These are phyloP conservation scores for Dryococelus australis DNA, from an alignment of 2,888 invertebrate genomes.

Conservation along the genomic window DNA sequence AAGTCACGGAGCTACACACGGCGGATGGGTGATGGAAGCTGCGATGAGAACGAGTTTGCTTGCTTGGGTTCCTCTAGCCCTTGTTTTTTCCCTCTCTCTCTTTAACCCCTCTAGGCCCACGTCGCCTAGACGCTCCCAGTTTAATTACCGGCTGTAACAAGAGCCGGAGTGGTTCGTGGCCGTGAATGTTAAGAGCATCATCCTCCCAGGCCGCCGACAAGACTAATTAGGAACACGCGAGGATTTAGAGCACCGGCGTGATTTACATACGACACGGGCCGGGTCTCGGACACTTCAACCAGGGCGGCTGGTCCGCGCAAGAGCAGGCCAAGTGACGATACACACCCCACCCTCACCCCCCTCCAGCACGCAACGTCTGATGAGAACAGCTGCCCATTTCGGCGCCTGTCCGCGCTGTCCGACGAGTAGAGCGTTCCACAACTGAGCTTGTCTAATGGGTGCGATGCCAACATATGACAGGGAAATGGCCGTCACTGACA, in stretches of 20 bases:
- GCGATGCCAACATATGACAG: too few species aligned
- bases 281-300: background rate
- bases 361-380: too few species aligned
- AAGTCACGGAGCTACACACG: slow-evolving; percentile 24
- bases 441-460: too few species aligned
- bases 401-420: too few species aligned
- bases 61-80: background rate
- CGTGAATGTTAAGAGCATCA: background rate
- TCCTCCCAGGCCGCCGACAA: background rate
- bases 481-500: too few species aligned
- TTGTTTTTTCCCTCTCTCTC: background rate
- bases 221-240: slow-evolving; percentile 27
- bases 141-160: slow-evolving; percentile 16
- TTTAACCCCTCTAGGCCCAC: background rate
- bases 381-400: too few species aligned
- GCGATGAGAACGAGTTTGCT: slow-evolving; percentile 33
- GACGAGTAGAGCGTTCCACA: too few species aligned
- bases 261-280: slow-evolving; percentile 27
- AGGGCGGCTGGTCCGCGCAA: background rate
- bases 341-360: too few species aligned
- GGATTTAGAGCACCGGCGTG: slow-evolving; percentile 26
- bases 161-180: slow-evolving; percentile 2
- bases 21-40: slow-evolving; percentile 48
- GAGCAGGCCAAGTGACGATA: background rate
- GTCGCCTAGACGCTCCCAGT: background rate